Base-by-base conservation (phyloP, 2,888 invertebrate species). In the Macaria liturata region DNA sequence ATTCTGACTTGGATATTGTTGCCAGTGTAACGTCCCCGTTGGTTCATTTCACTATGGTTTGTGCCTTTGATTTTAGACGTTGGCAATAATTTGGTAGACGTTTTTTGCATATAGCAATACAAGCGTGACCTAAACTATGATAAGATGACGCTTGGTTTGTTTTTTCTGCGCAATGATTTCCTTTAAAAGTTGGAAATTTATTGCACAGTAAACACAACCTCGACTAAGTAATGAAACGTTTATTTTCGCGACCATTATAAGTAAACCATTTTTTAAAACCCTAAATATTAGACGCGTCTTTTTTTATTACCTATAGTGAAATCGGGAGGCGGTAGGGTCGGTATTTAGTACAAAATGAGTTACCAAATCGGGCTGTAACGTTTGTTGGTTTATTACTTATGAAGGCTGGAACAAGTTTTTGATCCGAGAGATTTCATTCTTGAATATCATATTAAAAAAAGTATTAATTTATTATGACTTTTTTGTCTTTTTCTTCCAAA, bases 1-100 rank as follows among this genome's bases (percentile, higher is more conserved):
- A 20, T 20, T 70, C 75, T 62, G 70, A 78, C 77, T 83, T 84
- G 84, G 84, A 87, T 85, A 84, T 78, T 84, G 85, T 84, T 84
- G 84, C 81, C 60, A 65, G 67, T 71, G 72, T 74, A 67, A 56
- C 57, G 57, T 55, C 61, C 48, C 57, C 54, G 57, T 63, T 43
- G 50, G 47, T 49, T 55, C 42, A 48, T 59, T 56, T 60, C 47
- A 52, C 48, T 51, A 52, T 56, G 58, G 39, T 62, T 57, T 54
- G 62, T 59, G 59, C 59, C 57, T 64, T 62, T 50, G 32, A 54
- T 62, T 57, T 59, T 63, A 49, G 57, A 57, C 49, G 49, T 59
- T 62, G 50, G 50, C 47, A 59, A 51, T 48, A 51, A 32, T 39
- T 32, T 59, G 42, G 39, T 47, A 43, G 49, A 42, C 32, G 47